These are phyloP conservation scores for Acipenser ruthenus DNA, from an alignment of 2,797 vertebrate genomes.

Conservation along the genomic window DNA sequence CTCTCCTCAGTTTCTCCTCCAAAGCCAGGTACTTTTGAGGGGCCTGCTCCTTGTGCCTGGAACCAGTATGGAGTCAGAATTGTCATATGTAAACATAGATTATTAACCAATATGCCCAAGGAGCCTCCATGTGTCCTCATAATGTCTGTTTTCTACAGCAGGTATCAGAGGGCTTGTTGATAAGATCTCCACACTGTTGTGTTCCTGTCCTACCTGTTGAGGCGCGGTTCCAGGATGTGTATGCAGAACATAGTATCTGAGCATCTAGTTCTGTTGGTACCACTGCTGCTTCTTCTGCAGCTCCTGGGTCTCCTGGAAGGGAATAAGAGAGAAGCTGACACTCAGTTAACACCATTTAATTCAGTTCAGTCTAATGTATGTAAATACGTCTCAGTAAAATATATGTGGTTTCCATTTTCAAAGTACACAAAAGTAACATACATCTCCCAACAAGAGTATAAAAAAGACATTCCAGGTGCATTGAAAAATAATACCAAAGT, in stretches of 20 bases:
- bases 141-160: neutral
- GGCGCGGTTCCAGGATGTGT: conserved; percentile 45
- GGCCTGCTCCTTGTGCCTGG: conserved; percentile 58
- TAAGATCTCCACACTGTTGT: neutral
- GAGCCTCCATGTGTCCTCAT: neutral
- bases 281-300: conserved; percentile 59
- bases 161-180: neutral
- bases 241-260: conserved; percentile 58
- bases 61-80: neutral
- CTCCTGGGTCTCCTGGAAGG: conserved; percentile 56
- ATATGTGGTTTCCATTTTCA: no score
- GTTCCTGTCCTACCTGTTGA: conserved; percentile 47
- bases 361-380: no score
- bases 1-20: conserved; percentile 56
- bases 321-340: neutral
- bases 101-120: neutral
- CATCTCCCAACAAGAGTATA: no score
- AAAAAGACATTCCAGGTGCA: no score
- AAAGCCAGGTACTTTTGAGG: conserved; percentile 51
- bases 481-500: no score
- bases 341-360: neutral
- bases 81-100: neutral
- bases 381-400: no score
- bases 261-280: conserved; percentile 60
- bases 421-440: no score